phyloP scores from a whole-genome alignment of 2,113 vertebrate genomes.

The Okapia johnstoni region DNA sequence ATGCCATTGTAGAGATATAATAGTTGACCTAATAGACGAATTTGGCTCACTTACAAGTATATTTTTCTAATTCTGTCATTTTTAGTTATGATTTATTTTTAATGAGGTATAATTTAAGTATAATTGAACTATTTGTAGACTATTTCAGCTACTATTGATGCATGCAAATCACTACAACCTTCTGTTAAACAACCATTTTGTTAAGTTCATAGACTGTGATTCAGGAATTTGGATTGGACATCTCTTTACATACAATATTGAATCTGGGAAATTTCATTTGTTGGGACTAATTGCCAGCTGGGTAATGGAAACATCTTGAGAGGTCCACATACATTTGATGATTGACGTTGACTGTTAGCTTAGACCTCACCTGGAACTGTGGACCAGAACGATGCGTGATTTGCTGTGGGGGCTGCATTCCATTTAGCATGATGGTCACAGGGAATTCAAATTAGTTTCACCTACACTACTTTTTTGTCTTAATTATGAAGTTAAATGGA shows the following conservation, averaged over 20 bases:
- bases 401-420: background rate
- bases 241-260: background rate
- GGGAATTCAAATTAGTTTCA: background rate
- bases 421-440: rapidly evolving
- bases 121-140: background rate
- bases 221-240: background rate
- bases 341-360: background rate
- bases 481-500: background rate
- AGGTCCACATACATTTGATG: background rate
- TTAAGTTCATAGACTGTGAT: background rate
- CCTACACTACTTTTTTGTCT: background rate
- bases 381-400: background rate
- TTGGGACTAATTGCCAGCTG: background rate
- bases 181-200: background rate
- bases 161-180: background rate
- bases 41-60: background rate
- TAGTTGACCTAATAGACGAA: background rate
- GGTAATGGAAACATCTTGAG: background rate
- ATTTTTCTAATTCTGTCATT: background rate
- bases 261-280: background rate
- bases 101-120: background rate
- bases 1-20: background rate
- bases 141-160: background rate
- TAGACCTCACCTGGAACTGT: background rate
- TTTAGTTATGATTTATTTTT: background rate